Evolutionary conservation across 2,888 invertebrate genomes (phyloP).

Genomic region (Philopedon plagiatum): DNA sequence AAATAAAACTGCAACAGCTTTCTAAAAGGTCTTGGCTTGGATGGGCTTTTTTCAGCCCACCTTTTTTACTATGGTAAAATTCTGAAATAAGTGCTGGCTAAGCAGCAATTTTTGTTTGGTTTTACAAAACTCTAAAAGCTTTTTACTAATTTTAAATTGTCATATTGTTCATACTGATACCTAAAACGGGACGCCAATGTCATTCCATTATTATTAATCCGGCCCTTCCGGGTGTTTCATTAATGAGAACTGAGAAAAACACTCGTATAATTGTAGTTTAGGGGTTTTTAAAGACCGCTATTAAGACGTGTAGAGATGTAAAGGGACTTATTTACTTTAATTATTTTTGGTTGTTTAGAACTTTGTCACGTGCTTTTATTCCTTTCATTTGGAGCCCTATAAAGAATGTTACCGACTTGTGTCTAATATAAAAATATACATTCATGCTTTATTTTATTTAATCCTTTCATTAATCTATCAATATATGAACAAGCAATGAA

Average conservation of each 20-base stretch:
- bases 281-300: conserved; percentile 23
- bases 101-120: no score
- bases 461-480: no score
- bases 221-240: conserved; percentile 27
- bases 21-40: no score
- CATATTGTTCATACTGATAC: not conserved
- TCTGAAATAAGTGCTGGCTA: no score
- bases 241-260: conserved; percentile 27
- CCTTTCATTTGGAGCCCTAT: not conserved
- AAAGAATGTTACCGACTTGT: no score
- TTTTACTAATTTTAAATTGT: not conserved
- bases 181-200: conserved; percentile 1
- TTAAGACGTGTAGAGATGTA: conserved; percentile 17
- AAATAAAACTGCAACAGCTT: no score
- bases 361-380: conserved; percentile 9
- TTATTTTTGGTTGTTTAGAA: conserved; percentile 1
- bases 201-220: conserved; percentile 11
- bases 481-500: no score
- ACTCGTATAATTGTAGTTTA: conserved; percentile 28
- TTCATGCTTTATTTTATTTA: not conserved
- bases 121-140: no score
- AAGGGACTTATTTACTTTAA: conserved; percentile 18
- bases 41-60: no score
- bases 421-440: no score
- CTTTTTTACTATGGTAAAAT: no score